A percentile compares a stretch with the other conserved stretches of the same genome.
phyloP scores from a whole-genome alignment of 2,888 invertebrate genomes.

The Parochlus steinenii region DNA sequence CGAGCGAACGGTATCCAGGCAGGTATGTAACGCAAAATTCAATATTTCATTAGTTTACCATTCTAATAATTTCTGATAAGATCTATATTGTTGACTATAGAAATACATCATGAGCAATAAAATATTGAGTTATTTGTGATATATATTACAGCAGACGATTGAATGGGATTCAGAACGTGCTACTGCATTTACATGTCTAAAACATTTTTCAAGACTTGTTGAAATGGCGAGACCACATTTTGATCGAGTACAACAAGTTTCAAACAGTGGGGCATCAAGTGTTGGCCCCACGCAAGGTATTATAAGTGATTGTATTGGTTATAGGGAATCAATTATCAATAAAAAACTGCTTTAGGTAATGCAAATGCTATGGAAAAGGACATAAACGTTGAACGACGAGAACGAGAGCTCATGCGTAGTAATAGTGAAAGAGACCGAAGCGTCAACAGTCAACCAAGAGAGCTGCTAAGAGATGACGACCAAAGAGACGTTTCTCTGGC shows the following conservation, averaged over 20 bases:
- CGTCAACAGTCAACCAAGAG: conserved; percentile 13
- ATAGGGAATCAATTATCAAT: neutral
- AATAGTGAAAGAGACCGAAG: conserved; percentile 19
- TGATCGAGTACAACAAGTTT: conserved; percentile 14
- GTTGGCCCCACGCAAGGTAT: neutral
- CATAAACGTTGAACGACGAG: conserved; percentile 12
- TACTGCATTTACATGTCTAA: conserved; percentile 60
- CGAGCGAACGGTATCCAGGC: conserved; percentile 18
- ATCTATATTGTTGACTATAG: neutral
- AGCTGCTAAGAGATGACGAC: conserved; percentile 3
- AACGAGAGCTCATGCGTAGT: conserved; percentile 18
- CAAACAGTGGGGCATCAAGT: neutral
- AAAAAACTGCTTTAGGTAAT: conserved; percentile 6
- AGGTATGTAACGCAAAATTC: too few relatives aligned
- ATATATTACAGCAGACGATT: conserved; percentile 29
- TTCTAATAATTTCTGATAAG: too few relatives aligned
- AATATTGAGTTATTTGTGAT: neutral
- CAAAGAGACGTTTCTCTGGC: conserved; percentile 9
- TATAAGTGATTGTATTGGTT: neutral
- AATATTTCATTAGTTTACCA: too few relatives aligned
- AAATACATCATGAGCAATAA: neutral
- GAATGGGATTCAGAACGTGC: conserved; percentile 46
- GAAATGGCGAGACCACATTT: conserved; percentile 40
- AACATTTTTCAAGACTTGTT: conserved; percentile 63
- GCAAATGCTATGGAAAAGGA: conserved; percentile 9